Evolutionary conservation across 1,140 invertebrate species (phyloP), one percentile per base, ranked within the genome.

Genomic region (Drosophila dunni): DNA sequence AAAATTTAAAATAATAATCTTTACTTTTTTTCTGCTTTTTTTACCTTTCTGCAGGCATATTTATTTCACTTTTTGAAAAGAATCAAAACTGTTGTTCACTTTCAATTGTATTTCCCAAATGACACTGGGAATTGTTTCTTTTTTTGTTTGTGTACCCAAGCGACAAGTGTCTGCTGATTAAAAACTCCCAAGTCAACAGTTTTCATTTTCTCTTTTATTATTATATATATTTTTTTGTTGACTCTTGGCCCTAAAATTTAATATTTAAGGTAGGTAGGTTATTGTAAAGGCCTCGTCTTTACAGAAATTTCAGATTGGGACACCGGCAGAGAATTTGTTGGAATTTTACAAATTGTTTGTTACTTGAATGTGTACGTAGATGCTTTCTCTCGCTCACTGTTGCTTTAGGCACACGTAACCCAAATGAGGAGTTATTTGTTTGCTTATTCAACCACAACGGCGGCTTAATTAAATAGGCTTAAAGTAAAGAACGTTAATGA

Each of bases 391-490:
- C 7, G 15, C 7, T 29, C 24, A 0, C 24, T 29, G 24, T 29
- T 29, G 24, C 24, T 6, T 15, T 57, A 17, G 51, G 63, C 46
- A 66, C 46, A 66, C 63, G 53, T 70, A 33, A 1, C 9, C 36
- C 62, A 50, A 7, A 67, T 54, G 48, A n/a, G 58, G 66, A 58
- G 53, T 44, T 24, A 46, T 24, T 72, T 67, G 45, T 51, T 60
- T 58, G 17, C 9, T 50, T 29, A 60, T 38, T 60, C 54, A 46
- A 45, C 36, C 46, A 13, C 46, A 15, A 48, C 7, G 17, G 13
- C 6, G 44, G 38, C 29, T n/a, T 58, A 66, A 58, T 44, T 51
- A 13, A 65, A 57, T 56, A 13, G 33, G 15, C 20, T 33, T 45
- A 36, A 53, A 51, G 58, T 42, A 20, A 44, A 50, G 24, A 33